A percentile compares a stretch with the other conserved stretches of the same genome.
Conservation (phyloP, 2,797 vertebrate species). For the Urophycis tenuis region DNA sequence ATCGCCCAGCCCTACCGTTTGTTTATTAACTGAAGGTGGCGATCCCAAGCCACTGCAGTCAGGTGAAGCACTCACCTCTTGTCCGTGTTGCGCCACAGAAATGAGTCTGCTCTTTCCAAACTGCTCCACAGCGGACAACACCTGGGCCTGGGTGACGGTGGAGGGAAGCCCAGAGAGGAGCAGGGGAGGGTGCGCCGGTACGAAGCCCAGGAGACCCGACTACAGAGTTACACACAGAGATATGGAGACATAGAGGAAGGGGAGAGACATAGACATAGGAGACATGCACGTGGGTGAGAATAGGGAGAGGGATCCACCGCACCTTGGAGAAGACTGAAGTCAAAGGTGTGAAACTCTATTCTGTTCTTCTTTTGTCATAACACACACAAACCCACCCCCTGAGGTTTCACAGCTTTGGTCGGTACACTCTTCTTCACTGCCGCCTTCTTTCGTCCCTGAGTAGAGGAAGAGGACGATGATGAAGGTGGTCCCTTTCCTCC, state of each 20-base stretch:
- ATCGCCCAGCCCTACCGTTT: no score
- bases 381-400: constrained; percentile 23
- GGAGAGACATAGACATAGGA: not conserved
- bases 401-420: constrained; percentile 16
- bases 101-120: constrained; percentile 73
- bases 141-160: constrained; percentile 55
- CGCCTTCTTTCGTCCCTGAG: not conserved
- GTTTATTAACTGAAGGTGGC: no score
- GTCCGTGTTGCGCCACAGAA: not conserved
- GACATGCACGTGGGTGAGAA: not conserved
- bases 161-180: constrained; percentile 6
- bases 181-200: not conserved
- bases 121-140: constrained; percentile 65
- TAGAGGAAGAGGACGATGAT: not conserved
- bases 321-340: not conserved
- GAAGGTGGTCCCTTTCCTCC: not conserved
- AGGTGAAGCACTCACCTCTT: not conserved
- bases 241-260: not conserved
- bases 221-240: not conserved
- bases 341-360: not conserved
- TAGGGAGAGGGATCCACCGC: not conserved
- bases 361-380: not conserved
- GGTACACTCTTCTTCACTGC: not conserved
- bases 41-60: no score
- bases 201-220: not conserved